Evolutionary conservation across 1,140 invertebrate genomes (phyloP).

Genomic region (Ericerus pela): DNA sequence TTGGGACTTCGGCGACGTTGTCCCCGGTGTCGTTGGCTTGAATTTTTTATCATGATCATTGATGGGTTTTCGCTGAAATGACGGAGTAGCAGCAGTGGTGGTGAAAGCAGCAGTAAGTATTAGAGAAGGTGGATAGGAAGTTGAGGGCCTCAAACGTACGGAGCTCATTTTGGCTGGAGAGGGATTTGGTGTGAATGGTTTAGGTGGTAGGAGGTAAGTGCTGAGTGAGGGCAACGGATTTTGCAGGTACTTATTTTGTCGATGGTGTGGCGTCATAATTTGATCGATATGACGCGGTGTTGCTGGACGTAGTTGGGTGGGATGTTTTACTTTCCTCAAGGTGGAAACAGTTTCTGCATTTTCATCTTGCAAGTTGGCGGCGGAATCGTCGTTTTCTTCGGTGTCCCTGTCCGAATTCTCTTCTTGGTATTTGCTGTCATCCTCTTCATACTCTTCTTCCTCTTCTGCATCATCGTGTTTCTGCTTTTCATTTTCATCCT

Average conservation of each 20-base stretch:
- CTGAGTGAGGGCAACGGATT: background rate
- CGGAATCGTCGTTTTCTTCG: background rate
- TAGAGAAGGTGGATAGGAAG: too few relatives aligned
- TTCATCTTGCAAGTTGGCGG: background rate
- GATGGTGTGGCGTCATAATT: background rate
- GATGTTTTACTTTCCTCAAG: background rate
- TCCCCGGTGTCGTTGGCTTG: too few relatives aligned
- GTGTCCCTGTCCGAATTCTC: too few relatives aligned
- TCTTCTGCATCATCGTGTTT: background rate
- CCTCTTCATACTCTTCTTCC: background rate
- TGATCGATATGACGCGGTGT: background rate
- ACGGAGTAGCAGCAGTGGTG: background rate
- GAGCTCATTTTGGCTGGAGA: too few relatives aligned
- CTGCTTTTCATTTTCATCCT: background rate
- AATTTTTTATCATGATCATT: too few relatives aligned
- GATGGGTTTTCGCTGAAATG: background rate
- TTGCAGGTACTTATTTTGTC: background rate
- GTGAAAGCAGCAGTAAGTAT: too few relatives aligned
- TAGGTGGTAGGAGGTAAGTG: too few relatives aligned
- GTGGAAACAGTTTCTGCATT: background rate
- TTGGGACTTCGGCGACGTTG: too few relatives aligned
- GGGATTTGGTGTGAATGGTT: too few relatives aligned
- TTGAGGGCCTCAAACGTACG: too few relatives aligned
- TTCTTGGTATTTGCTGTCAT: background rate
- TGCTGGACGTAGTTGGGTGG: background rate